Percentiles rank a stretch among this genome's conserved stretches.
phyloP scores from a whole-genome alignment of 2,113 vertebrate genomes.

The Uria lomvia region DNA sequence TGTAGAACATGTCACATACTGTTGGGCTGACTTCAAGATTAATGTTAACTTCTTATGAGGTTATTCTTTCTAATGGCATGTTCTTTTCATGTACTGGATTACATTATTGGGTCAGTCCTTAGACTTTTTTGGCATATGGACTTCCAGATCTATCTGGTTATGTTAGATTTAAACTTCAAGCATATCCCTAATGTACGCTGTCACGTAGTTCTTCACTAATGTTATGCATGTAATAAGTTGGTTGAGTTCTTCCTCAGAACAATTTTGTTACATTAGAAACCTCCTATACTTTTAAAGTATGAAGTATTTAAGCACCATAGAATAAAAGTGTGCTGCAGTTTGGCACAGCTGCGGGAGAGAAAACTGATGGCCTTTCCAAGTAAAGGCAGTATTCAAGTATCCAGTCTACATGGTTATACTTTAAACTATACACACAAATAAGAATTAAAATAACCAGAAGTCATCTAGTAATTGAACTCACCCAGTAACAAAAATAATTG shows the following conservation, averaged over 20 bases:
- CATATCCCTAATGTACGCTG: neutral
- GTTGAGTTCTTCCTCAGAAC: neutral
- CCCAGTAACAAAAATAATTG: neutral
- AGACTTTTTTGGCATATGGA: neutral
- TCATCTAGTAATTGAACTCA: neutral
- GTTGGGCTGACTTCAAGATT: neutral
- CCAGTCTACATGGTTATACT: neutral
- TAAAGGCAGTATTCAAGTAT: neutral
- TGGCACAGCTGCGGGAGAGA: neutral
- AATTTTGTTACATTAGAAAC: neutral
- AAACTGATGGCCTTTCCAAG: neutral
- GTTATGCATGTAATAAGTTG: neutral
- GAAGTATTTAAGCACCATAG: neutral
- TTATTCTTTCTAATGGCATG: neutral
- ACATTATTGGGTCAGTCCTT: neutral
- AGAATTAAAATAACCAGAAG: neutral
- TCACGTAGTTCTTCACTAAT: neutral
- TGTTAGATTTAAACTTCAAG: neutral
- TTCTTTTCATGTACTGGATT: neutral
- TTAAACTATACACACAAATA: neutral
- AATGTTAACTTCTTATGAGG: neutral
- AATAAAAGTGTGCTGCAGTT: neutral
- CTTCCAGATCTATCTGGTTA: neutral
- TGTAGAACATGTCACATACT: neutral
- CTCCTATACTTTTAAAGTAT: neutral